Evolutionary conservation across 2,113 vertebrate species (phyloP), one percentile per base, ranked within the genome.

Genomic region (Neofelis nebulosa): DNA sequence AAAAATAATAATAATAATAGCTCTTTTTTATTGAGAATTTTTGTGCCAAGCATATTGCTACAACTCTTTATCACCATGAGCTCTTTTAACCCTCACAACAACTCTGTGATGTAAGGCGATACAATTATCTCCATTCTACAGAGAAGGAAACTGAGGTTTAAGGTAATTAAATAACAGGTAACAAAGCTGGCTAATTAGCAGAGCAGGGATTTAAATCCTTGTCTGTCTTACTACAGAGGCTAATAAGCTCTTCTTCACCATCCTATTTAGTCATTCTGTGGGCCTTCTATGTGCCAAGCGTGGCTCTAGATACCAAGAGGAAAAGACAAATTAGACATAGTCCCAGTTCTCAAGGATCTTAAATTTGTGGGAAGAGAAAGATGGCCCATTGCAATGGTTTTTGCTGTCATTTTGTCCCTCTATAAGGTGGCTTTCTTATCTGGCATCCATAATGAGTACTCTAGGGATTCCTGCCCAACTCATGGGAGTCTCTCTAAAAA

Each of bases 41-140:
- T 55, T 76, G 23, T 82, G 18, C n/a, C 38, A 95, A 86, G 18
- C 11, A 91, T 63, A 41, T 79, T 74, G 57, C 41, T 81, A 78
- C 82, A 87, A 91, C 81, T 73, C 55, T 55, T 91, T 87, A 91
- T 27, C 61, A 38, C 29, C 25, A 16, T 61, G 38, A 61, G 18
- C 66, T 87, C n/a, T 94, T 91, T 82, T 68, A 96, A 87, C 73
- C 57, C 66, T 87, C 36, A 87, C 14, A 71, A 55, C 13, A 76
- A 87, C 19, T 3, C n/a, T 74, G 48, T n/a, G 14, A 91, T 38
- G 66, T 57, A 82, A 87, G 14, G 76, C 74, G 87, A 74, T 73
- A 81, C 66, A 81, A 81, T 73, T 82, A 61, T 76, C 68, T 38
- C 88, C 55, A 81, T 87, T 91, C 55, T 87, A 94, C 7, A 89